phyloP scores from a whole-genome alignment of 2,888 invertebrate genomes.

The Drosophila kuntzei region DNA sequence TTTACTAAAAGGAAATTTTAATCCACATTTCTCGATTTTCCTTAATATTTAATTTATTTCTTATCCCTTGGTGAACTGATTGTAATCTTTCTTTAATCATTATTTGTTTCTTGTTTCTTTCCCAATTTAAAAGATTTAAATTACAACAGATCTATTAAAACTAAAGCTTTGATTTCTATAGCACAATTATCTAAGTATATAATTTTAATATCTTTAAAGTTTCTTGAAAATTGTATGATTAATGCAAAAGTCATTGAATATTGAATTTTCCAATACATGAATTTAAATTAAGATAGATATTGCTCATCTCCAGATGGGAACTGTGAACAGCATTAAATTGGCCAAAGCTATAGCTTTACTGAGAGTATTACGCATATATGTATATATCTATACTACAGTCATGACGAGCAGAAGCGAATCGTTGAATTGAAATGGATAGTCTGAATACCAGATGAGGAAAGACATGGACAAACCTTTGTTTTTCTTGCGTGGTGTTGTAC shows the following conservation, averaged over 20 bases:
- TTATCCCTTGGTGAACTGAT: too few relatives aligned
- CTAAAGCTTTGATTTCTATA: not conserved
- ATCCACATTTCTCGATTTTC: too few relatives aligned
- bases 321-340: not conserved
- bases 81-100: too few relatives aligned
- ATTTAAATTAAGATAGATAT: not conserved
- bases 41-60: too few relatives aligned
- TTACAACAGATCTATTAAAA: not conserved
- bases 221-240: not conserved
- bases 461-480: slow-evolving; percentile 80
- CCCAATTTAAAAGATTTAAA: not conserved
- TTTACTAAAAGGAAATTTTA: too few relatives aligned
- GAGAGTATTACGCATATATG: not conserved
- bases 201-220: not conserved
- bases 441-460: slow-evolving; percentile 42
- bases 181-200: not conserved
- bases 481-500: slow-evolving; percentile 84
- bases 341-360: slow-evolving; percentile 2
- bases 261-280: not conserved
- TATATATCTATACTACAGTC: not conserved
- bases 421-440: slow-evolving; percentile 35
- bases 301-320: slow-evolving; percentile 33
- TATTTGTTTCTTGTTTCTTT: too few relatives aligned
- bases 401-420: slow-evolving; percentile 27
- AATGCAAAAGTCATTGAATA: not conserved